A percentile compares a stretch with the other conserved stretches of the same genome.
phyloP scores from a whole-genome alignment of 2,113 vertebrate genomes.

The Hirundichthys speculiger region DNA sequence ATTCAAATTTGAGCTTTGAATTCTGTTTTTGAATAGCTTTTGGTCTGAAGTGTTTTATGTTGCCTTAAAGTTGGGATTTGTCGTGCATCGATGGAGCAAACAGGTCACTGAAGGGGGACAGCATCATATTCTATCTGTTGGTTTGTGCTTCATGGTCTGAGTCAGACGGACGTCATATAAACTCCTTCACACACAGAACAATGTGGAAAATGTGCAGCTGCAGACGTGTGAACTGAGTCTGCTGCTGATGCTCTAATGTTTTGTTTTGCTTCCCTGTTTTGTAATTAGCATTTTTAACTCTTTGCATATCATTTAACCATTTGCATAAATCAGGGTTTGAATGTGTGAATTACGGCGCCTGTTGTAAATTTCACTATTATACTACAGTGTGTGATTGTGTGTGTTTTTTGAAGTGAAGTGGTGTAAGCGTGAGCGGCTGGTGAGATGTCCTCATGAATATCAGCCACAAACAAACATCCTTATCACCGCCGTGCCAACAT shows the following conservation, averaged over 20 bases:
- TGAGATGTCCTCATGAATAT: slow-evolving; percentile 3
- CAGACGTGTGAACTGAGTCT: no score
- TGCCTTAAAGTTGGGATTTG: no score
- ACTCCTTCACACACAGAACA: no score
- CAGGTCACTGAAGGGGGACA: no score
- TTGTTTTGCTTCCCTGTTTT: neutral
- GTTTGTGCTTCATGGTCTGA: no score
- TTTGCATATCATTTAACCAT: neutral
- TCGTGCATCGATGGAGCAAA: no score
- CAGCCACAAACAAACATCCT: neutral
- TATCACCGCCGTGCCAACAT: neutral
- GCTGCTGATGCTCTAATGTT: neutral
- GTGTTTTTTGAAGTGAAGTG: slow-evolving; percentile 1
- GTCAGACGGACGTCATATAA: no score
- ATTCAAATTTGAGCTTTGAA: no score
- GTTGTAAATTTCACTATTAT: neutral
- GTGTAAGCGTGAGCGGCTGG: neutral
- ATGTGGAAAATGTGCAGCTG: no score
- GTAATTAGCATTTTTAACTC: neutral
- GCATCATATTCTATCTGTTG: no score
- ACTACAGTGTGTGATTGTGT: neutral
- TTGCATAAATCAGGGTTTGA: neutral
- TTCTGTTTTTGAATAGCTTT: no score
- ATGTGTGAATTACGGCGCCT: neutral
- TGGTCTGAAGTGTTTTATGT: no score